Evolutionary conservation across 2,888 invertebrate species (phyloP), one percentile per base, ranked within the genome.

Genomic region (Ceramica pisi): DNA sequence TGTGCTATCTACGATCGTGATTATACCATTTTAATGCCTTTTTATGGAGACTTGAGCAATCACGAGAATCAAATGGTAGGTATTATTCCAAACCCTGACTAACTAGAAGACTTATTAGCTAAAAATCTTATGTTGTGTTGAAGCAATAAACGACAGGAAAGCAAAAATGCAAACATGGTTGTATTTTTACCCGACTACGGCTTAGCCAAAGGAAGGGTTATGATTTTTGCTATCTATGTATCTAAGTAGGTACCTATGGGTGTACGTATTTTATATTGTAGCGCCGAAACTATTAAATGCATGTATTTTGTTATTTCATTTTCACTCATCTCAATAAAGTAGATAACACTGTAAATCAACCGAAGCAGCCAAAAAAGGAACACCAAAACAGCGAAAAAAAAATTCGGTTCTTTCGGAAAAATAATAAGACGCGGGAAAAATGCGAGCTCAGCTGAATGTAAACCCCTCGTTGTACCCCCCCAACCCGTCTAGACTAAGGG

Each of bases 361-460:
- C 12, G 5, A 38, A 55, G 21, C n/a, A 44, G 0, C 26, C 21
- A 56, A 70, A 74, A 80, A 61, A 60, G n/a, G 19, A 62, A 60
- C 21, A 9, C 26, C 21, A 61, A 71, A 71, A 64, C 51, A 16
- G 65, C 75, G 65, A 76, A 86, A 87, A 82, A 87, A 90, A 88
- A 88, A 87, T 83, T 88, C n/a, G n/a, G n/a, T 86, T 87, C 87
- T 87, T 85, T 77, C 78, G 78, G 75, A 82, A 66, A 88, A 90
- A 92, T 89, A 90, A 90, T 83, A 83, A 85, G 77, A 84, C 77
- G 78, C 67, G 59, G 69, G 75, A 66, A 73, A 87, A 86, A 71
- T 75, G 86, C 78, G 74, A 77, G 87, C 82, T 88, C 88, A 86
- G 90, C 88, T 84, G 84, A 90, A 89, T 84, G 81, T 83, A 84